Evolutionary conservation across 2,797 vertebrate species (phyloP).

Genomic region (Fratercula arctica): DNA sequence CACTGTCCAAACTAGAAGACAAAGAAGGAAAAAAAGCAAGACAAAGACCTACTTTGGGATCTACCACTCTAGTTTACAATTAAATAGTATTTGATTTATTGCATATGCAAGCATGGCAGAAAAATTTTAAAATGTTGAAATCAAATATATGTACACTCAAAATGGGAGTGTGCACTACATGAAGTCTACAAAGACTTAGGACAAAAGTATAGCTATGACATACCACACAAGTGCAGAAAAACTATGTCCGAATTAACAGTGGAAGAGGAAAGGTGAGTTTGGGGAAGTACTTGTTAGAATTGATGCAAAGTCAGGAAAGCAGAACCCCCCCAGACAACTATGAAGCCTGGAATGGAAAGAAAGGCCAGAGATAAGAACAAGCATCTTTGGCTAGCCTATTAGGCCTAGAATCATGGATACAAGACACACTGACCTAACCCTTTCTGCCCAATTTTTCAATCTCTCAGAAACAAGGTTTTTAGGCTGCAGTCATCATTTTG

Average conservation of each 20-base stretch:
- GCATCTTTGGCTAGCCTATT: neutral
- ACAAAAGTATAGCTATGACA: neutral
- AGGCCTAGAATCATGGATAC: neutral
- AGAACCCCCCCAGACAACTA: neutral
- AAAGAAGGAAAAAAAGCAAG: neutral
- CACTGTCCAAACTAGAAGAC: neutral
- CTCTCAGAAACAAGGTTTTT: neutral
- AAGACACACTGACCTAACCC: neutral
- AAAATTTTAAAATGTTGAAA: neutral
- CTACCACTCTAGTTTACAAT: neutral
- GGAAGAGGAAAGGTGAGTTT: neutral
- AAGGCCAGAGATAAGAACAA: neutral
- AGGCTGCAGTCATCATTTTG: neutral
- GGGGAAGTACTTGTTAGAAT: neutral
- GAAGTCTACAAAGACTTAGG: neutral
- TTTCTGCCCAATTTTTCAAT: neutral
- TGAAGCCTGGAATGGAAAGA: neutral
- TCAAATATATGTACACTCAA: neutral
- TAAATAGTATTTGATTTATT: neutral
- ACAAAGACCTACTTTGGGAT: neutral
- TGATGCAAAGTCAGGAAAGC: neutral
- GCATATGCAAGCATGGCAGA: neutral
- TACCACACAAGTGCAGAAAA: neutral
- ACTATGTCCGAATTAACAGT: neutral
- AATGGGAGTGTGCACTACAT: neutral